Evolutionary conservation across 1,140 invertebrate genomes (phyloP).

Genomic region (Phocides pigmalion): DNA sequence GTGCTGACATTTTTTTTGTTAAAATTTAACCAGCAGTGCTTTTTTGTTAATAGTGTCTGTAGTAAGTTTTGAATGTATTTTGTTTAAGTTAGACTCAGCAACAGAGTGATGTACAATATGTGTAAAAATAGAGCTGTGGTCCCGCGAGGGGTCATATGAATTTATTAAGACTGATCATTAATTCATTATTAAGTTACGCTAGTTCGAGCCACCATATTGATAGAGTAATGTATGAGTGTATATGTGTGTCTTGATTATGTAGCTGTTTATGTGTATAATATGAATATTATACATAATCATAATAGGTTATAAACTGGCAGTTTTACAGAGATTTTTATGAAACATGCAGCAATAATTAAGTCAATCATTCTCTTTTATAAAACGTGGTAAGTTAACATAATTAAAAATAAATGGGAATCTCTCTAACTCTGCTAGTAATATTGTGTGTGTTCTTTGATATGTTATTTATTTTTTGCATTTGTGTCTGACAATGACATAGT

Average conservation of each 20-base stretch:
- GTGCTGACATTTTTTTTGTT: slow-evolving; percentile 69
- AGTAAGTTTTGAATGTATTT: slow-evolving; percentile 58
- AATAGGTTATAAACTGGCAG: slow-evolving; percentile 43
- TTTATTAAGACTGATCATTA: slow-evolving; percentile 82
- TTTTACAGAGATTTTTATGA: slow-evolving; percentile 54
- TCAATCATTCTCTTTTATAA: slow-evolving; percentile 44
- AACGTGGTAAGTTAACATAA: slow-evolving; percentile 31
- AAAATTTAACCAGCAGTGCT: slow-evolving; percentile 72
- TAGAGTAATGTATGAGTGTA: slow-evolving; percentile 59
- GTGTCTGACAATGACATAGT: slow-evolving; percentile 28
- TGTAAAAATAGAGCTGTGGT: slow-evolving; percentile 60
- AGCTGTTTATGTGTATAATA: slow-evolving; percentile 64
- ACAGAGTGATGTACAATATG: slow-evolving; percentile 70
- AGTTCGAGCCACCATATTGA: slow-evolving; percentile 73
- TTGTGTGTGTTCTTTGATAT: slow-evolving; percentile 32
- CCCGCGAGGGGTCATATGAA: slow-evolving; percentile 57
- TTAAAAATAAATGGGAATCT: slow-evolving; percentile 45
- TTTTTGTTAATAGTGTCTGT: slow-evolving; percentile 71
- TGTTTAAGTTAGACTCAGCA: slow-evolving; percentile 75
- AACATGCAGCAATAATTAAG: slow-evolving; percentile 58
- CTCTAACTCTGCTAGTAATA: slow-evolving; percentile 52
- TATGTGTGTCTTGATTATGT: slow-evolving; percentile 62
- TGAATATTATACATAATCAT: background rate
- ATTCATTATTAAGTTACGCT: slow-evolving; percentile 81
- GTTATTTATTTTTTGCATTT: slow-evolving; percentile 49